A percentile compares a stretch with the other conserved stretches of the same genome.
Evolutionary conservation across 1,140 invertebrate species (phyloP).

Genomic region (Zaprionus camerounensis): DNA sequence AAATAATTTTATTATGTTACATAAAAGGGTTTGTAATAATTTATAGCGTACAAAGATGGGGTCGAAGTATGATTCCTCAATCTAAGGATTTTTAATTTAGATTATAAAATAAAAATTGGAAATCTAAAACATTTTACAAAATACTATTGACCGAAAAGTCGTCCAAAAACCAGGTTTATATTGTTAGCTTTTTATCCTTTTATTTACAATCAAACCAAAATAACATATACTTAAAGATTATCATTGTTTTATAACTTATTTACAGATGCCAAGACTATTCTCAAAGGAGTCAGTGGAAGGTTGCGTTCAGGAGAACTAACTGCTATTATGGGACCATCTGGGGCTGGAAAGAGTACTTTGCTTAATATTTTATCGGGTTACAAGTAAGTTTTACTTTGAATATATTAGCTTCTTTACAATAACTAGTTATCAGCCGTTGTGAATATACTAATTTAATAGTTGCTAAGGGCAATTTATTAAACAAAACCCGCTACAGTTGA

Average conservation of each 20-base stretch:
- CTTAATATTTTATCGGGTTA: constrained; percentile 94
- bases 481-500: background rate
- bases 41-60: no score
- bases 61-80: no score
- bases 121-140: no score
- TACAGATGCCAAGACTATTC: constrained; percentile 91
- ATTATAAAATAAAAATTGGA: no score
- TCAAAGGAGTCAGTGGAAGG: constrained; percentile 93
- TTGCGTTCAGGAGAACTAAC: constrained; percentile 94
- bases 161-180: background rate
- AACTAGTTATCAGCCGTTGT: background rate
- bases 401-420: background rate
- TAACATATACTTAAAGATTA: background rate
- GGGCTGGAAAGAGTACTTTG: constrained; percentile 95
- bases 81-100: no score
- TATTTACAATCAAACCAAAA: background rate
- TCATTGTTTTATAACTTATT: background rate
- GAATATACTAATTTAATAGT: constrained; percentile 2
- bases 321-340: constrained; percentile 97
- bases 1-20: background rate
- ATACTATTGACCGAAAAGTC: no score
- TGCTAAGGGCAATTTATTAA: constrained; percentile 8
- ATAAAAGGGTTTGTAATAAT: background rate
- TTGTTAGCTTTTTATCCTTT: background rate
- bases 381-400: constrained; percentile 87